phyloP scores from a whole-genome alignment of 2,888 invertebrate species.

The Vannuccia rotundouncinata region DNA sequence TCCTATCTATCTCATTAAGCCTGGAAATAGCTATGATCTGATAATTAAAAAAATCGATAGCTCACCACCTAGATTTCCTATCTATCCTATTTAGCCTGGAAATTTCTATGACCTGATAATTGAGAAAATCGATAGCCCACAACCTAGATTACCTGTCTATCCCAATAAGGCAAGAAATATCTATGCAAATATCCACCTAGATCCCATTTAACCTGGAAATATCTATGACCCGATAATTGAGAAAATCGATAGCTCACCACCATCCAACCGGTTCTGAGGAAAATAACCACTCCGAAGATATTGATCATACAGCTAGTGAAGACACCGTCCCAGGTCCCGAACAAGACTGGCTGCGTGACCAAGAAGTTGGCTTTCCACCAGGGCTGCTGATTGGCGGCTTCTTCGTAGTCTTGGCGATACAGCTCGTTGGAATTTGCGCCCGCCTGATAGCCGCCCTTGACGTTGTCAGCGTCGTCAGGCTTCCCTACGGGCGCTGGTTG shows the following conservation, averaged over 20 bases:
- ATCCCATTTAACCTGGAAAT: too few relatives aligned
- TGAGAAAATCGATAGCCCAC: too few relatives aligned
- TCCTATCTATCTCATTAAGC: too few relatives aligned
- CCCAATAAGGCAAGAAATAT: too few relatives aligned
- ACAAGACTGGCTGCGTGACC: constrained; percentile 85
- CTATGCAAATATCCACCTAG: too few relatives aligned
- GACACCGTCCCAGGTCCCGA: constrained; percentile 96
- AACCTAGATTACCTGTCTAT: too few relatives aligned
- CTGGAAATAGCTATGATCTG: too few relatives aligned
- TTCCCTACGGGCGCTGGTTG: neutral
- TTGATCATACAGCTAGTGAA: constrained; percentile 94
- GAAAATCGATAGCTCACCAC: constrained; percentile 66
- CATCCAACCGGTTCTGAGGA: constrained; percentile 91
- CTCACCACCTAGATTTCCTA: too few relatives aligned
- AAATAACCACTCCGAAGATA: constrained; percentile 93
- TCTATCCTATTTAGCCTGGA: too few relatives aligned
- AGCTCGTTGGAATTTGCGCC: constrained; percentile 70
- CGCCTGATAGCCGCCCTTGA: constrained; percentile 40
- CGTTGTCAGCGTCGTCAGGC: neutral
- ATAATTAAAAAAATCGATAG: too few relatives aligned
- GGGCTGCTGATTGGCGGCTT: constrained; percentile 60
- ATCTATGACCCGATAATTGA: too few relatives aligned
- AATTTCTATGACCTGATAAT: too few relatives aligned
- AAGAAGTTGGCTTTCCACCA: constrained; percentile 97
- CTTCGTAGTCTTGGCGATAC: constrained; percentile 68